Conservation (phyloP, 2,888 invertebrate genomes). For the Tetragnatha montana region DNA sequence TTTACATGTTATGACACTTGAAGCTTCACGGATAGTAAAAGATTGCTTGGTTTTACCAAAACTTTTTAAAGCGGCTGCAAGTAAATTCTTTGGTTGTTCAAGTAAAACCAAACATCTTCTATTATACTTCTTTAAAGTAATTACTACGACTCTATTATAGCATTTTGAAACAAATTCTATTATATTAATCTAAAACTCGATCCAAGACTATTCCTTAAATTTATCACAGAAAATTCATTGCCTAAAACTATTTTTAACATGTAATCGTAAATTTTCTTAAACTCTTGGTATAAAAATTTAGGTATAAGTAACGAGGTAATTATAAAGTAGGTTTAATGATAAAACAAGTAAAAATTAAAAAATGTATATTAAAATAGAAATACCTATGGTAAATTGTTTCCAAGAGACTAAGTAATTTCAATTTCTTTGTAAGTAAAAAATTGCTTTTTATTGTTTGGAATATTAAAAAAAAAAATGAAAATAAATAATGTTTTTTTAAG, state of each 20-base stretch:
- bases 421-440: too few species aligned
- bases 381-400: too few species aligned
- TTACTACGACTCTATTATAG: not conserved
- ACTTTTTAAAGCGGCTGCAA: not conserved
- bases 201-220: not conserved
- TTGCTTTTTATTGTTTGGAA: too few species aligned
- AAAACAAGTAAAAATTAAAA: too few species aligned
- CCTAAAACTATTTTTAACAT: not conserved
- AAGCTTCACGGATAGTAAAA: conserved; percentile 47
- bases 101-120: too few species aligned
- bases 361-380: too few species aligned
- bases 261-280: not conserved
- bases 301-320: too few species aligned
- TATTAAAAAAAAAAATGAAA: too few species aligned
- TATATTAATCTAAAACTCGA: not conserved
- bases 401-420: too few species aligned
- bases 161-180: not conserved
- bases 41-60: not conserved
- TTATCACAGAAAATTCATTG: not conserved
- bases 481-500: not conserved
- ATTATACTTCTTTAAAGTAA: too few species aligned
- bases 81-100: too few species aligned
- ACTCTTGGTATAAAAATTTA: not conserved
- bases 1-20: conserved; percentile 67
- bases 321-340: too few species aligned